Evolutionary conservation across 2,113 vertebrate genomes (phyloP).

Genomic region (Chaetodon trifascialis): DNA sequence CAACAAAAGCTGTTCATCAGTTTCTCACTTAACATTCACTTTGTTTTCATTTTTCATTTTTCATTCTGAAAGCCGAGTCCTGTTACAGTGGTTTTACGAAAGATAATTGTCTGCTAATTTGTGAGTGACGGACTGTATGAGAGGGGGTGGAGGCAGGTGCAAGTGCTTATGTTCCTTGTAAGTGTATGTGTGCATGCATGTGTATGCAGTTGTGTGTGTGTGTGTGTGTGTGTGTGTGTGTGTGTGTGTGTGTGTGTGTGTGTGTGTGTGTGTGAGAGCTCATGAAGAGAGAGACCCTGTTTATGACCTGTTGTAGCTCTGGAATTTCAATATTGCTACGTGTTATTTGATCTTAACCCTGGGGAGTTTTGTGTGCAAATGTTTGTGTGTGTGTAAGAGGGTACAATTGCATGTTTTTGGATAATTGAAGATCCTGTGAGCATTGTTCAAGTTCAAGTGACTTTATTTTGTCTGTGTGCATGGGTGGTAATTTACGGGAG

Average conservation of each 20-base stretch:
- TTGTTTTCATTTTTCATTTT: slow-evolving; percentile 14
- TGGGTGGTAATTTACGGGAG: slow-evolving; percentile 21
- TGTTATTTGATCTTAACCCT: slow-evolving; percentile 63
- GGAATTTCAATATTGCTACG: slow-evolving; percentile 72
- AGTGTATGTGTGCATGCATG: slow-evolving; percentile 33
- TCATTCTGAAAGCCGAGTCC: background rate
- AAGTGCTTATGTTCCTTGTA: slow-evolving; percentile 60
- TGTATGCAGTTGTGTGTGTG: slow-evolving; percentile 12
- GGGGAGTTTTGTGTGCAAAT: slow-evolving; percentile 21
- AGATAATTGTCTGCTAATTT: slow-evolving; percentile 28
- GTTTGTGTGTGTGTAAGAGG: slow-evolving; percentile 28
- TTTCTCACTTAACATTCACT: background rate
- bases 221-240: slow-evolving; percentile 27
- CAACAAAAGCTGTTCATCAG: background rate
- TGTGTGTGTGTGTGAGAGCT: slow-evolving; percentile 12
- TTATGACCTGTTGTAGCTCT: slow-evolving; percentile 58
- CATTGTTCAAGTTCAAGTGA: slow-evolving; percentile 46
- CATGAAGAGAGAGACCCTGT: slow-evolving; percentile 39
- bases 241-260: slow-evolving; percentile 22
- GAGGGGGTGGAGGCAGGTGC: slow-evolving; percentile 60
- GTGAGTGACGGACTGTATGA: slow-evolving; percentile 38
- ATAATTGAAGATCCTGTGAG: slow-evolving; percentile 42
- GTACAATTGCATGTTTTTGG: slow-evolving; percentile 29
- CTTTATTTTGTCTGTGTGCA: slow-evolving; percentile 32
- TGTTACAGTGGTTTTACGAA: background rate